These are phyloP conservation scores for Drosophila chauvacae DNA, from an alignment of 1,140 invertebrate species.

Conservation along the genomic window DNA sequence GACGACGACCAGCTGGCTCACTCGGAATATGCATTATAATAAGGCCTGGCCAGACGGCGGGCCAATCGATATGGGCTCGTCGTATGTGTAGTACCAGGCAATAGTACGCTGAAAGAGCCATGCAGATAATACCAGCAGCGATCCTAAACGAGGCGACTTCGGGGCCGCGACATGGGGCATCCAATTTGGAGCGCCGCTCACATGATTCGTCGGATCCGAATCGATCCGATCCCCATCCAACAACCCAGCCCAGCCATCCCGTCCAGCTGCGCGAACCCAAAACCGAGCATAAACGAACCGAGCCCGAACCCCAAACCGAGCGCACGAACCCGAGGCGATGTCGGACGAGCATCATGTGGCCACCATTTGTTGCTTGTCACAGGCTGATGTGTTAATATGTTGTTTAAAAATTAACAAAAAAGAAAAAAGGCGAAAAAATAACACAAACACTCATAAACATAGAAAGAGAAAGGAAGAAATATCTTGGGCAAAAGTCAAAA, in stretches of 20 bases:
- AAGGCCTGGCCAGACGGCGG: conserved; percentile 26
- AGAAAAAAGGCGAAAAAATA: not conserved
- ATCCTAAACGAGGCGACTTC: conserved; percentile 43
- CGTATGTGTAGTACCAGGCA: conserved; percentile 22
- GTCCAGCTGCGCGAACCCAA: conserved; percentile 41
- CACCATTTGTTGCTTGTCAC: conserved; percentile 65
- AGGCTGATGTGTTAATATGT: conserved; percentile 80
- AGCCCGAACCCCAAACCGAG: conserved; percentile 22
- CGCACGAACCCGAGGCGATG: conserved; percentile 10
- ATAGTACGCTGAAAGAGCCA: conserved; percentile 8
- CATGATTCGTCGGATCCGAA: conserved; percentile 58
- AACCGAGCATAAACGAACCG: conserved; percentile 29
- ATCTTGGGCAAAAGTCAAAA: conserved; percentile 38
- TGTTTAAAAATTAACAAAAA: conserved; percentile 49
- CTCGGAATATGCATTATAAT: conserved; percentile 61
- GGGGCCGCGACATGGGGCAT: conserved; percentile 49
- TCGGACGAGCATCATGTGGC: conserved; percentile 70
- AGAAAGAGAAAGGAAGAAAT: conserved; percentile 46
- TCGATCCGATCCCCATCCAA: conserved; percentile 14
- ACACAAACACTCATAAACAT: conserved; percentile 6
- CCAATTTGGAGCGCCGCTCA: conserved; percentile 69
- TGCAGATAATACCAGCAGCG: conserved; percentile 48
- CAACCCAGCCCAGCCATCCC: conserved; percentile 5
- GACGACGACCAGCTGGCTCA: conserved; percentile 22
- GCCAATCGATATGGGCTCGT: conserved; percentile 44